Evolutionary conservation across 2,888 invertebrate species (phyloP), one percentile per base, ranked within the genome.

Genomic region (Anthophora plumipes): DNA sequence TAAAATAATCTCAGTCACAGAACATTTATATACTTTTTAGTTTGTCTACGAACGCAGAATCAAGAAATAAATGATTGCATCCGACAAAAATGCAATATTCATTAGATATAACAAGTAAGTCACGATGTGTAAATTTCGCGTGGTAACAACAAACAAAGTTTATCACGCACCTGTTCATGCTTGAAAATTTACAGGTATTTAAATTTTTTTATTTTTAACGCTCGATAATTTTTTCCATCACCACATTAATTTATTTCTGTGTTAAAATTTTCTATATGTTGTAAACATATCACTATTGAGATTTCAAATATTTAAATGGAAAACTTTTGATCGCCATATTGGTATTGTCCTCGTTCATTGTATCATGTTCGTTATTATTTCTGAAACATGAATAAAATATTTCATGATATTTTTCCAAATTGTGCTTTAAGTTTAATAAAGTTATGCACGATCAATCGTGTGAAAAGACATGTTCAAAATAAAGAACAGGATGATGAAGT

Each of bases 31-130:
- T 22, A 41, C 57, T 43, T 57, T 69, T 52, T 63, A 41, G 52
- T 52, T 67, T 46, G 17, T 43, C 50, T n/a, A 39, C 9, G 12
- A 64, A 48, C 39, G n/a, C 0, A 11, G n/a, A 7, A 43, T 14
- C 14, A 22, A 9, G 11, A 54, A 55, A 22, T 54, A 52, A 69
- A 63, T 54, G 25, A 12, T 64, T 52, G 37, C 64, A 43, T 70
- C 59, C 60, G 41, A 37, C 41, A 46, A 12, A 22, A 11, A 46
- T 25, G 17, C 31, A 71, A 63, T 17, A 48, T 57, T 48, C 43
- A 75, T 78, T 69, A 31, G 39, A 64, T 46, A 31, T 20, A 46
- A 20, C 50, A 22, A 60, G 70, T 59, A 66, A 79, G 77, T 79
- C 70, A 79, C 14, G 54, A 6, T n/a, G 31, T 50, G 20, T 41